A percentile compares a stretch with the other conserved stretches of the same genome.
Conservation (phyloP, 1,140 invertebrate species). For the Geopemphigus sp. region DNA sequence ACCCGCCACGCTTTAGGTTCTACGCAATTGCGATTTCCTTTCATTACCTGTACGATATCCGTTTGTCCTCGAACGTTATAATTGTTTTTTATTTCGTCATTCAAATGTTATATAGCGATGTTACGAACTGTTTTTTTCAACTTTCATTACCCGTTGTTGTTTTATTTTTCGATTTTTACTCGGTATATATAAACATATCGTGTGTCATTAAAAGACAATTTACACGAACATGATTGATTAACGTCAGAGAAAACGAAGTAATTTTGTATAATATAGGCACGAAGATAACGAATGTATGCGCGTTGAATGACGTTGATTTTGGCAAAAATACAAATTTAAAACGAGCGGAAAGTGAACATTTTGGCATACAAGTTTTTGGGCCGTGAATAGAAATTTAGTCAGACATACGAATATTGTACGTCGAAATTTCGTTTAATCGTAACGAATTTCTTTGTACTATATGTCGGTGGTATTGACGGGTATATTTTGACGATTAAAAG, state of each 20-base stretch:
- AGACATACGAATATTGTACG: neutral
- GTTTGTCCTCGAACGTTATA: too few relatives aligned
- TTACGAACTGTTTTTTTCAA: too few relatives aligned
- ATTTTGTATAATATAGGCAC: neutral
- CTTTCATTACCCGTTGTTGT: neutral
- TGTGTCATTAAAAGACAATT: neutral
- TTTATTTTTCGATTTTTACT: neutral
- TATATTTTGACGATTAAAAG: neutral
- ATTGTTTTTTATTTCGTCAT: too few relatives aligned
- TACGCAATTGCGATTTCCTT: too few relatives aligned
- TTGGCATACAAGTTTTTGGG: neutral
- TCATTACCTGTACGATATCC: too few relatives aligned
- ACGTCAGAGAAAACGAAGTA: neutral
- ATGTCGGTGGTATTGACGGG: too few relatives aligned
- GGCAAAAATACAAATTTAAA: neutral
- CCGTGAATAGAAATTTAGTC: neutral
- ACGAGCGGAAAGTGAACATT: neutral
- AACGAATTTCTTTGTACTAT: too few relatives aligned
- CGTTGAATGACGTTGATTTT: neutral
- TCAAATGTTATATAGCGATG: too few relatives aligned
- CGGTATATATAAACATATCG: neutral
- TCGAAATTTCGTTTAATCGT: too few relatives aligned
- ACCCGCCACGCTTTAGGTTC: too few relatives aligned
- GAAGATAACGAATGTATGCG: too few relatives aligned
- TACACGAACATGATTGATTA: slow-evolving; percentile 10